phyloP scores from a whole-genome alignment of 2,888 invertebrate species.

The Cynaeus angustus region DNA sequence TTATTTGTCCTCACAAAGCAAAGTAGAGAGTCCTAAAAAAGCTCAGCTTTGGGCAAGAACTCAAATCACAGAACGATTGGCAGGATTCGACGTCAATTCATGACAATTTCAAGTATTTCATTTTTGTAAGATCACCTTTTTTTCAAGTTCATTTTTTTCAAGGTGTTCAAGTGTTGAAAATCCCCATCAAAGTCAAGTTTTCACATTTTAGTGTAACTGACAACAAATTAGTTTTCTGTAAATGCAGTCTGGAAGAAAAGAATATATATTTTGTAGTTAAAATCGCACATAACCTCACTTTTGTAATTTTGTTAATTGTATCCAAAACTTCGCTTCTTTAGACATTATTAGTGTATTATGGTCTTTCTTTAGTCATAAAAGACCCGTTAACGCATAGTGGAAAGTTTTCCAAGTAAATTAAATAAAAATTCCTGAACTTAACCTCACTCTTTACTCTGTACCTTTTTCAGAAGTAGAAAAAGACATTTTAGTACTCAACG shows the following conservation, averaged over 20 bases:
- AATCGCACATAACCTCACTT: constrained; percentile 11
- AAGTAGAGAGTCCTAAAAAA: no score
- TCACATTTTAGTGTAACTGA: no score
- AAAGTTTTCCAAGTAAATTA: not conserved
- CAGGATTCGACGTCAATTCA: no score
- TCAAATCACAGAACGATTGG: no score
- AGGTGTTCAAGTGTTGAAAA: no score
- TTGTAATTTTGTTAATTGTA: not conserved
- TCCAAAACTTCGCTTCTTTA: not conserved
- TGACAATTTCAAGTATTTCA: no score
- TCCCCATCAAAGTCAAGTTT: no score
- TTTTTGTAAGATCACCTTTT: no score
- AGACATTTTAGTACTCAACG: not conserved
- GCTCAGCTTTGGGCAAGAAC: no score
- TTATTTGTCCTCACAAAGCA: no score
- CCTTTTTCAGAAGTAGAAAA: not conserved
- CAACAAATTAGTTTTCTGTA: no score
- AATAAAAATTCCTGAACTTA: constrained; percentile 1
- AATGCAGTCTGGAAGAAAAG: not conserved
- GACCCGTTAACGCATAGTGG: not conserved
- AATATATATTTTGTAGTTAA: not conserved
- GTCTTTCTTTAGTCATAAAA: not conserved
- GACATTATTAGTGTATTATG: not conserved
- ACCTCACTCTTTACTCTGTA: constrained; percentile 29
- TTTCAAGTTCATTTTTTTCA: no score